Conservation (phyloP, 2,113 vertebrate genomes). For the Dicaeum eximium region DNA sequence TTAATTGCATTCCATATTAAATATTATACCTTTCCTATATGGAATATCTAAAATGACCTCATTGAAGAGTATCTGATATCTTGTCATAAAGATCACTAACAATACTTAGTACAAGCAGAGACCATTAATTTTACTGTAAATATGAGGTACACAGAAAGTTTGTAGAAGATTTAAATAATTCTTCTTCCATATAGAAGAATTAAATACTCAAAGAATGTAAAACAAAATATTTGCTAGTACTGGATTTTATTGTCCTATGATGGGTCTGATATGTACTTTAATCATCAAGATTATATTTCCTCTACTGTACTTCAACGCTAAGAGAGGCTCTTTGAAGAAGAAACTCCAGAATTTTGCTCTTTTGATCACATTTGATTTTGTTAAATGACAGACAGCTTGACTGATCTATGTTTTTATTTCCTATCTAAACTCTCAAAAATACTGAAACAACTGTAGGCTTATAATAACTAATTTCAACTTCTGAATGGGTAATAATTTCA, state of each 20-base stretch:
- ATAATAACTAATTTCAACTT: neutral
- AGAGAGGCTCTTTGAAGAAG: neutral
- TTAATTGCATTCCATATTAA: neutral
- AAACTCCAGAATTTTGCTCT: neutral
- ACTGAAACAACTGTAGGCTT: neutral
- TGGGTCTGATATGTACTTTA: neutral
- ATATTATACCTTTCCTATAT: neutral
- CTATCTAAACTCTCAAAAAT: neutral
- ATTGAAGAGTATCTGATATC: neutral
- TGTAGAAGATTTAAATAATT: neutral
- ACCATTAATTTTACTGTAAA: neutral
- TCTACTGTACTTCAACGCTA: neutral
- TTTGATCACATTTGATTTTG: neutral
- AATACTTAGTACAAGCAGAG: neutral
- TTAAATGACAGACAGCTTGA: neutral
- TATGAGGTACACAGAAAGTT: neutral
- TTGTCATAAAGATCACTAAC: neutral
- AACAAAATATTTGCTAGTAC: neutral
- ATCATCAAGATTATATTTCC: neutral
- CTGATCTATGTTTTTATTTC: neutral
- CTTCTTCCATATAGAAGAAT: neutral
- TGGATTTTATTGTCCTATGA: neutral
- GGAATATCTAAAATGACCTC: neutral
- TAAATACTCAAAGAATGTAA: neutral
- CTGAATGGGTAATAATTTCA: neutral